Evolutionary conservation across 1,140 invertebrate species (phyloP).

Genomic region (Pygmarrhopalites habei): DNA sequence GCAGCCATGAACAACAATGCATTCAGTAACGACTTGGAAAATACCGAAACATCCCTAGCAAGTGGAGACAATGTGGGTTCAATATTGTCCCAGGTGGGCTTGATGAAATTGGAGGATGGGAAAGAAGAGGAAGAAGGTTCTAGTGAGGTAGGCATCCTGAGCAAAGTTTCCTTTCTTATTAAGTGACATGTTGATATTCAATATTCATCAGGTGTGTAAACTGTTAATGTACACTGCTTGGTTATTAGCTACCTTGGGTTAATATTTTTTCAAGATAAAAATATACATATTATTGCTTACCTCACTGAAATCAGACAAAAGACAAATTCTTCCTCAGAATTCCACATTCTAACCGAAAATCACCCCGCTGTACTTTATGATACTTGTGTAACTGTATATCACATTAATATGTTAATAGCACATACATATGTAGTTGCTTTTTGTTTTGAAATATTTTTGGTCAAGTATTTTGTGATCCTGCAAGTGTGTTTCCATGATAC

Average conservation of each 20-base stretch:
- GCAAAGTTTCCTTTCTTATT: neutral
- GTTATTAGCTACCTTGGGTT: neutral
- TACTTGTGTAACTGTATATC: conserved; percentile 3
- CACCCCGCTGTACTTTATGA: neutral
- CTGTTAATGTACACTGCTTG: neutral
- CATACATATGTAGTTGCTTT: neutral
- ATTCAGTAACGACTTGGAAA: conserved; percentile 13
- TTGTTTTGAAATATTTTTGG: neutral
- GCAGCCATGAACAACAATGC: neutral
- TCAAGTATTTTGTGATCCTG: neutral
- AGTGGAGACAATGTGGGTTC: conserved; percentile 33
- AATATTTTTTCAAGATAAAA: neutral
- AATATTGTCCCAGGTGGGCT: conserved; percentile 36
- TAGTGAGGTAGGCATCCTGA: conserved; percentile 15
- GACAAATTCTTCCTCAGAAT: neutral
- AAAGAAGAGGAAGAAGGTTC: conserved; percentile 32
- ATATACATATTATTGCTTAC: neutral
- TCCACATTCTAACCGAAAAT: neutral
- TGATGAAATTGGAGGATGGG: conserved; percentile 37
- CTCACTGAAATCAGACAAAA: neutral
- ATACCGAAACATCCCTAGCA: conserved; percentile 13
- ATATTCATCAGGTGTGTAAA: too few relatives aligned
- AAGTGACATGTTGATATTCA: neutral
- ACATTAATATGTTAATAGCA: neutral
- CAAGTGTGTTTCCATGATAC: neutral